phyloP scores from a whole-genome alignment of 2,888 invertebrate genomes.

The Ganaspis brasiliensis region DNA sequence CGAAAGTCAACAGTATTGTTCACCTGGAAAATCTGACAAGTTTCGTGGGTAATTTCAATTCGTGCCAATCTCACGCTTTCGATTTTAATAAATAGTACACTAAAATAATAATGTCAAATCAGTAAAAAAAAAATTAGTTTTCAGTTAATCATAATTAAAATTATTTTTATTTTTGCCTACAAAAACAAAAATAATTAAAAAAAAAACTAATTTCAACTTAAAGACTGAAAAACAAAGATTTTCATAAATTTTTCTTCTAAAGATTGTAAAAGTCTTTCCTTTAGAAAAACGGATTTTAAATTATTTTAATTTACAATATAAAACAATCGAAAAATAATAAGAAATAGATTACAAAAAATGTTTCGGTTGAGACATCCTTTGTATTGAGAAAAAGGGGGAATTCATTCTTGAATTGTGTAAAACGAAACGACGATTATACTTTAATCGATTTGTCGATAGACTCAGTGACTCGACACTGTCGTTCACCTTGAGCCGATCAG shows the following conservation, averaged over 20 bases:
- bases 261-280: too few relatives aligned
- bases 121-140: too few relatives aligned
- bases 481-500: slow-evolving; percentile 17
- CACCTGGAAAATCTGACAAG: neutral
- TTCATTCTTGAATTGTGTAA: slow-evolving; percentile 13
- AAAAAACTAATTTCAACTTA: too few relatives aligned
- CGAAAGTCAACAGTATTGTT: slow-evolving; percentile 21
- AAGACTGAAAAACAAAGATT: too few relatives aligned
- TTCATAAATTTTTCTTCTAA: too few relatives aligned
- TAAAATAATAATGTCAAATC: too few relatives aligned
- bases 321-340: neutral
- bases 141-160: too few relatives aligned
- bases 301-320: neutral
- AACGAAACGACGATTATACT: slow-evolving; percentile 11
- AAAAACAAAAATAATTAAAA: too few relatives aligned
- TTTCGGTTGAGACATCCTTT: neutral
- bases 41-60: slow-evolving; percentile 9
- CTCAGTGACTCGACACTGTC: slow-evolving; percentile 17
- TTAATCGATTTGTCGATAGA: slow-evolving; percentile 17
- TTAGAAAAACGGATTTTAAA: too few relatives aligned
- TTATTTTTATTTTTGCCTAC: too few relatives aligned
- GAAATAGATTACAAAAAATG: slow-evolving; percentile 4
- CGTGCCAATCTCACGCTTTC: slow-evolving; percentile 16
- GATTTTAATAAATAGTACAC: too few relatives aligned
- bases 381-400: neutral